Percentiles rank a stretch among this genome's conserved stretches.
These are phyloP conservation scores for Ectemnius continuus DNA, from an alignment of 2,888 invertebrate species.

Conservation along the genomic window DNA sequence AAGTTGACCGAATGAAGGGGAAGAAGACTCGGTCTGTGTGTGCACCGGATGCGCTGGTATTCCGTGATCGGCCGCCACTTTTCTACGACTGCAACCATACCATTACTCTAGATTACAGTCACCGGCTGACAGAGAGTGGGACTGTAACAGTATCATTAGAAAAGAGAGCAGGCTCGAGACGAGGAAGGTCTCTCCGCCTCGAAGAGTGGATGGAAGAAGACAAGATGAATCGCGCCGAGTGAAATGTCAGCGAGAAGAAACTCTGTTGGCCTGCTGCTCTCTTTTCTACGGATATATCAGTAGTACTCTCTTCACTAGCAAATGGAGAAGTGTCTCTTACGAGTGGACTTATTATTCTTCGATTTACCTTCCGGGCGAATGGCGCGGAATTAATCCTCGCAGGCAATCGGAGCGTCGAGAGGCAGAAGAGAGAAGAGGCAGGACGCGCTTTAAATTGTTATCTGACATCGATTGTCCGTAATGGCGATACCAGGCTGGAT, in stretches of 20 bases:
- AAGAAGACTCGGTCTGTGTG: not conserved
- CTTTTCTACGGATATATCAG: not conserved
- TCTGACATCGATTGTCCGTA: constrained; percentile 51
- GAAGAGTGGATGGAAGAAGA: no score
- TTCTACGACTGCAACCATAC: not conserved
- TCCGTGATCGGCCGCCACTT: constrained; percentile 6
- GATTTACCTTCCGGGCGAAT: not conserved
- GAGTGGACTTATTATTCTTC: not conserved
- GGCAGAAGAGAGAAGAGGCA: not conserved
- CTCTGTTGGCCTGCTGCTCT: no score
- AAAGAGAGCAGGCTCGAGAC: no score
- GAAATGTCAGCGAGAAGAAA: no score
- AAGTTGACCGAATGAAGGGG: no score
- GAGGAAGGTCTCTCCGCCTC: no score
- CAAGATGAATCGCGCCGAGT: constrained; percentile 1
- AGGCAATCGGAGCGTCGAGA: constrained; percentile 16
- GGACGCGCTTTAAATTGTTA: constrained; percentile 47
- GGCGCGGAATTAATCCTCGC: constrained; percentile 19
- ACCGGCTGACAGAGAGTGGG: not conserved
- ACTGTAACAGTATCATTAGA: not conserved
- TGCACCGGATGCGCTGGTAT: not conserved
- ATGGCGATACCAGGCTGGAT: constrained; percentile 48
- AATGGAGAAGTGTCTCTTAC: not conserved
- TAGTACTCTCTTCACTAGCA: not conserved
- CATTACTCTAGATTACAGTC: not conserved